Evolutionary conservation across 2,888 invertebrate genomes (phyloP).

Genomic region (Tinea pellionella): DNA sequence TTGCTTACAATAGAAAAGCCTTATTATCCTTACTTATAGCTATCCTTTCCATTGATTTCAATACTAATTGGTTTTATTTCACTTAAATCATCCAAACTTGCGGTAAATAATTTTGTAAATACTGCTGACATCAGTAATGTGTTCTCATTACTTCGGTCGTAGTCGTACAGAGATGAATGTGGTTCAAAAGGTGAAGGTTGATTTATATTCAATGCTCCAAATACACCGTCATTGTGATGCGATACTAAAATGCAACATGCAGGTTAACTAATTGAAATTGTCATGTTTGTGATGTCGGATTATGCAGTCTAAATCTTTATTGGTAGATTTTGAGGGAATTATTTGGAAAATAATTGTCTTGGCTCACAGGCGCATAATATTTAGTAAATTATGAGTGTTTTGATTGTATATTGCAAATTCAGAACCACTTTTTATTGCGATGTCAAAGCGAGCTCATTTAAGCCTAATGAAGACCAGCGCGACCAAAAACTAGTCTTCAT

Average conservation of each 20-base stretch:
- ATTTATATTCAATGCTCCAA: conserved; percentile 68
- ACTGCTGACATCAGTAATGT: conserved; percentile 61
- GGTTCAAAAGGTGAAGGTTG: conserved; percentile 54
- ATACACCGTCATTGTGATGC: conserved; percentile 71
- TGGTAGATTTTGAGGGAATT: no score
- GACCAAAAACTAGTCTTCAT: no score
- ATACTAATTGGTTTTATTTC: conserved; percentile 45
- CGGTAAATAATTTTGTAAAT: conserved; percentile 67
- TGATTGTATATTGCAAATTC: no score
- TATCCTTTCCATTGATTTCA: conserved; percentile 37
- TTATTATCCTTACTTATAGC: conserved; percentile 49
- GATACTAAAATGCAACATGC: conserved; percentile 48
- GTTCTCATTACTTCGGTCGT: conserved; percentile 53
- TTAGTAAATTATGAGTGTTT: no score
- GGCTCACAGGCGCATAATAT: no score
- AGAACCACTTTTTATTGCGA: no score
- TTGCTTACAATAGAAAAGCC: no score
- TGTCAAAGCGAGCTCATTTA: no score
- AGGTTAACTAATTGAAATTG: not conserved
- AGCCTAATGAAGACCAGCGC: no score
- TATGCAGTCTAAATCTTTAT: no score
- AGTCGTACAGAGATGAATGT: conserved; percentile 49
- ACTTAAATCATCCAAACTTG: conserved; percentile 45
- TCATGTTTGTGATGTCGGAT: no score
- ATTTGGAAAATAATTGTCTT: no score